Evolutionary conservation across 2,113 vertebrate genomes (phyloP).

Genomic region (Cichladusa arquata): DNA sequence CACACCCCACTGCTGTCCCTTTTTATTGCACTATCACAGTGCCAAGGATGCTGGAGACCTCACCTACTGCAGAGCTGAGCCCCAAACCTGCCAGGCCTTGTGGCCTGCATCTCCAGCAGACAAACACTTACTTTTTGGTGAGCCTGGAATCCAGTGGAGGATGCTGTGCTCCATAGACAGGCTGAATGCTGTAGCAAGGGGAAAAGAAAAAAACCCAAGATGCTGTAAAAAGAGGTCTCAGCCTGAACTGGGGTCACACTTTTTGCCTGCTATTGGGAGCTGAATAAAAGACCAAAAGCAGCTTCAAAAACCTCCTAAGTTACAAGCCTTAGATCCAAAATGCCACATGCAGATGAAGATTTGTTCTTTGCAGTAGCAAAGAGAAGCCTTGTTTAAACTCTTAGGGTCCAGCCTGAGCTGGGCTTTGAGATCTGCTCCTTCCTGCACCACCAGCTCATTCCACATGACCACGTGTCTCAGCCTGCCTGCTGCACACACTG

Average conservation of each 20-base stretch:
- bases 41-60: not conserved
- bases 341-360: not conserved
- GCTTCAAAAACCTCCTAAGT: not conserved
- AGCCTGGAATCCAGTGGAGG: conserved; percentile 90
- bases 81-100: not conserved
- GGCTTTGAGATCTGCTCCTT: not conserved
- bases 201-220: not conserved
- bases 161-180: conserved; percentile 95
- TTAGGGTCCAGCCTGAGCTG: not conserved
- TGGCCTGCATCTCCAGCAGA: not conserved
- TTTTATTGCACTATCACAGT: not conserved
- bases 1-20: not conserved
- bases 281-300: not conserved
- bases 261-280: not conserved
- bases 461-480: accelerated
- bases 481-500: not conserved
- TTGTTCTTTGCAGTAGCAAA: not conserved
- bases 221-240: not conserved
- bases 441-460: not conserved
- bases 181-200: conserved; percentile 82
- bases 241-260: not conserved
- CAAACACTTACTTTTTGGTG: conserved; percentile 85
- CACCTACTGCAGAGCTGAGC: not conserved
- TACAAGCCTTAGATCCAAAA: not conserved
- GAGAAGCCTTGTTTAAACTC: not conserved